Evolutionary conservation across 2,888 invertebrate species (phyloP), one percentile per base, ranked within the genome.

Genomic region (Beris chalybata): DNA sequence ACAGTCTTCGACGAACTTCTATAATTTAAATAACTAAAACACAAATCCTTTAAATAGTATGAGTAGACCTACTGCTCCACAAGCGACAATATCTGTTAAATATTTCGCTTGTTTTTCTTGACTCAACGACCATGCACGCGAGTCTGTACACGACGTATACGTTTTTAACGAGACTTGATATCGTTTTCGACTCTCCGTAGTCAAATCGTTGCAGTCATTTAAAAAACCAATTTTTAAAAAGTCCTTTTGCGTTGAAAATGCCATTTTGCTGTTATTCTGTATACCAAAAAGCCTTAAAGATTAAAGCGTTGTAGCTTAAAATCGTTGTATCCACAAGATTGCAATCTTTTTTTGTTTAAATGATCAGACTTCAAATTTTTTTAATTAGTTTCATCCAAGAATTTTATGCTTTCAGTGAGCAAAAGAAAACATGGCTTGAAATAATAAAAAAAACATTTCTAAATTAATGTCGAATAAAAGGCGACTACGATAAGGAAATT

Each of bases 201-300:
- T 38, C 13, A 45, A 32, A 11, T 15, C n/a, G 5, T 22, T 47
- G 13, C 61, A 59, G 4, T 77, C 75, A 67, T 76, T 77, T 72
- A 73, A 71, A 63, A 78, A 79, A 2, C 76, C 76, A 9, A 79
- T 72, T 65, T 77, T 71, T 47, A 79, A 75, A 66, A 80, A 78
- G 48, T 75, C 75, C 67, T 76, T 78, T 71, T 80, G 79, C 22
- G 80, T 80, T 38, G 79, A 78, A 71, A 74, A 80, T 50, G 79
- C 79, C 79, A 79, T 79, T 65, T 48, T 55, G n/a, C 45, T 30
- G 30, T 45, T 38, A 38, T 38, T 4, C 38, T 9, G 38, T 38
- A 7, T 7, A 38, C 38, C 5, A 38, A 38, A 38, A 38, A 38
- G 1, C 9, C 3, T 5, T 38, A 7, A 38, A 38, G 9, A 9